Conservation (phyloP, 2,888 invertebrate genomes). For the Adineta ricciae region DNA sequence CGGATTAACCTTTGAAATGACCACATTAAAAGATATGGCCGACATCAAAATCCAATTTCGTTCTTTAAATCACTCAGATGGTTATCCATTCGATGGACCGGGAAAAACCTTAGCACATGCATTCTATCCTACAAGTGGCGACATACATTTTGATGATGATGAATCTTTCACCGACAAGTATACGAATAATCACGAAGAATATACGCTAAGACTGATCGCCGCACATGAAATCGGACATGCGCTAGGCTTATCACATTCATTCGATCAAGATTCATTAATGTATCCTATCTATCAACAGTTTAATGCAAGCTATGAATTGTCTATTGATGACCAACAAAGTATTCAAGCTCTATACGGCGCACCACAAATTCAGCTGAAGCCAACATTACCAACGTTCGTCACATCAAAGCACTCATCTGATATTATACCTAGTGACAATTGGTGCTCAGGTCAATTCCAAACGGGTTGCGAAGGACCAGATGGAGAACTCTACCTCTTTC, state of each 20-base stretch:
- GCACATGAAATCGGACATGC: slow-evolving; percentile 24
- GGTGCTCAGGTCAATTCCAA: background rate
- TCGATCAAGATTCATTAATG: background rate
- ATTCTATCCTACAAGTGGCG: slow-evolving; percentile 28
- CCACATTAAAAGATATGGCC: background rate
- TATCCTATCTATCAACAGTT: slow-evolving; percentile 5
- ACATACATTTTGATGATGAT: slow-evolving; percentile 32
- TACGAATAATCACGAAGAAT: background rate
- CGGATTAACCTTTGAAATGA: background rate
- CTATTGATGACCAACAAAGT: background rate
- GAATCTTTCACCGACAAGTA: slow-evolving; percentile 26
- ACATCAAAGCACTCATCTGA: too few species aligned
- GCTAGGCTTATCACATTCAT: background rate
- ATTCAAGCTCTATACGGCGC: background rate
- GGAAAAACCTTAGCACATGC: slow-evolving; percentile 29
- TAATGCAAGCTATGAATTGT: background rate
- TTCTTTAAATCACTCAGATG: slow-evolving; percentile 20
- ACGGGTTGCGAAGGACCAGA: background rate
- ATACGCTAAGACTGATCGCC: background rate
- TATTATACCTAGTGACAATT: background rate
- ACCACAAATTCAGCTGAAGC: background rate
- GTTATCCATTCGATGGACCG: slow-evolving; percentile 32
- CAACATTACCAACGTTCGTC: background rate
- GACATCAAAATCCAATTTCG: slow-evolving; percentile 23
- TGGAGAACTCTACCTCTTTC: background rate